Percentiles rank a stretch among this genome's conserved stretches.
phyloP scores from a whole-genome alignment of 2,888 invertebrate species.

The Pandemis heparana region DNA sequence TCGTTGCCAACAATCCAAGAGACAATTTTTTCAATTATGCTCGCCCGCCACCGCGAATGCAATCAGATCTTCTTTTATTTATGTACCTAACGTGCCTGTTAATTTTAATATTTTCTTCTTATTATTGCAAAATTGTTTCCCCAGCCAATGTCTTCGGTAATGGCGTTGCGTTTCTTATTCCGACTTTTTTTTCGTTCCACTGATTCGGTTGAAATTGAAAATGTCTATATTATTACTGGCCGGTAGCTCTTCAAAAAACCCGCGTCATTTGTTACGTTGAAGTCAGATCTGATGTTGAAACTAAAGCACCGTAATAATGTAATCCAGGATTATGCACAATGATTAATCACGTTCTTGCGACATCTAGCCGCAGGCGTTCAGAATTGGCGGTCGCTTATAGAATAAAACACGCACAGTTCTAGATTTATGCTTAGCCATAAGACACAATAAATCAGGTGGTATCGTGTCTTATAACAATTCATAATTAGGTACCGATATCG shows the following conservation, averaged over 20 bases:
- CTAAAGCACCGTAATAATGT: slow-evolving; percentile 49
- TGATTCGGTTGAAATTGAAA: slow-evolving; percentile 21
- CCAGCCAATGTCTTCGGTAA: slow-evolving; percentile 31
- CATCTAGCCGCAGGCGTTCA: slow-evolving; percentile 59
- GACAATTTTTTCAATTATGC: slow-evolving; percentile 81
- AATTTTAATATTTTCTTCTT: slow-evolving; percentile 60
- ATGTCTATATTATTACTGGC: slow-evolving; percentile 25
- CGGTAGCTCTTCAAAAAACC: slow-evolving; percentile 6
- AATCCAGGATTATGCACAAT: slow-evolving; percentile 65
- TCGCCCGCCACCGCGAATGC: slow-evolving; percentile 66
- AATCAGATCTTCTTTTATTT: slow-evolving; percentile 73
- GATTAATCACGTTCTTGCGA: slow-evolving; percentile 65
- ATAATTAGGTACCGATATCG: slow-evolving; percentile 69
- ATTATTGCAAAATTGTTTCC: slow-evolving; percentile 45
- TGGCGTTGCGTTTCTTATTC: slow-evolving; percentile 5
- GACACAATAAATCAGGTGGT: slow-evolving; percentile 65
- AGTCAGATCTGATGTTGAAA: slow-evolving; percentile 35
- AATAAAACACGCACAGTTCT: slow-evolving; percentile 48
- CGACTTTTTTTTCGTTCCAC: slow-evolving; percentile 14
- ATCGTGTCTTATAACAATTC: slow-evolving; percentile 70
- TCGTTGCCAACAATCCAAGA: slow-evolving; percentile 70
- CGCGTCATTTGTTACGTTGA: slow-evolving; percentile 22
- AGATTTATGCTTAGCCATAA: slow-evolving; percentile 59
- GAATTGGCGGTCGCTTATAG: slow-evolving; percentile 55
- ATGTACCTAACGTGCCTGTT: slow-evolving; percentile 54